Conservation (phyloP, 2,888 invertebrate genomes). For the Hirtodrosophila cameraria region DNA sequence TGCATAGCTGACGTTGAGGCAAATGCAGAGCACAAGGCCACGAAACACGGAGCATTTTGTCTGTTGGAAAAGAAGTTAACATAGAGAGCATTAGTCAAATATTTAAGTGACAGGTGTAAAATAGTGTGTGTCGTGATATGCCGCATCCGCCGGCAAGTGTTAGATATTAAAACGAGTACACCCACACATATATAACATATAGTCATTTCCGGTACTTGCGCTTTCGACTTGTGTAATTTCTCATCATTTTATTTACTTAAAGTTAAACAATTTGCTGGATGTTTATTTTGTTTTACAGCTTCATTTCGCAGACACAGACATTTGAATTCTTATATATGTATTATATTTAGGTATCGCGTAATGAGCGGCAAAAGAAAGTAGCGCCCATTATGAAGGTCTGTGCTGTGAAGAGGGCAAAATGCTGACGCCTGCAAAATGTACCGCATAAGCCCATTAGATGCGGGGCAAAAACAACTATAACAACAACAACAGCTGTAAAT, state of each 20-base stretch:
- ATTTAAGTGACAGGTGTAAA: conserved; percentile 18
- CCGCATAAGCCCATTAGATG: conserved; percentile 77
- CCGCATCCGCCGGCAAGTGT: conserved; percentile 35
- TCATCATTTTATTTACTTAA: conserved; percentile 40
- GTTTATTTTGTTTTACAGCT: conserved; percentile 54
- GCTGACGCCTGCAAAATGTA: conserved; percentile 66
- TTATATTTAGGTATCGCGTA: conserved; percentile 56
- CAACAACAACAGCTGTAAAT: conserved; percentile 38
- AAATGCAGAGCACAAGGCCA: conserved; percentile 83
- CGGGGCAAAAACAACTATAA: conserved; percentile 54
- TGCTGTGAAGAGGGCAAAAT: conserved; percentile 50
- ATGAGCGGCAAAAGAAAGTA: conserved; percentile 76
- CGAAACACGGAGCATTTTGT: conserved; percentile 85
- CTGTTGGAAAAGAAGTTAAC: conserved; percentile 53
- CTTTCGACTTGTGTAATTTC: conserved; percentile 69
- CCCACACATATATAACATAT: conserved; percentile 45
- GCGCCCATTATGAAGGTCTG: conserved; percentile 50
- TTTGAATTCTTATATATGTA: conserved; percentile 32
- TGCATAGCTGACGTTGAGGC: conserved; percentile 83
- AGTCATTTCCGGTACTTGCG: conserved; percentile 72
- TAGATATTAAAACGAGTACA: conserved; percentile 14
- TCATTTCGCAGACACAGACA: conserved; percentile 11
- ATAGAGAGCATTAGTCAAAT: conserved; percentile 15
- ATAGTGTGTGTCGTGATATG: background rate
- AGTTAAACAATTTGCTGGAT: conserved; percentile 54